Percentiles rank a stretch among this genome's conserved stretches.
Conservation (phyloP, 2,888 invertebrate species). For the Metalampra italica region DNA sequence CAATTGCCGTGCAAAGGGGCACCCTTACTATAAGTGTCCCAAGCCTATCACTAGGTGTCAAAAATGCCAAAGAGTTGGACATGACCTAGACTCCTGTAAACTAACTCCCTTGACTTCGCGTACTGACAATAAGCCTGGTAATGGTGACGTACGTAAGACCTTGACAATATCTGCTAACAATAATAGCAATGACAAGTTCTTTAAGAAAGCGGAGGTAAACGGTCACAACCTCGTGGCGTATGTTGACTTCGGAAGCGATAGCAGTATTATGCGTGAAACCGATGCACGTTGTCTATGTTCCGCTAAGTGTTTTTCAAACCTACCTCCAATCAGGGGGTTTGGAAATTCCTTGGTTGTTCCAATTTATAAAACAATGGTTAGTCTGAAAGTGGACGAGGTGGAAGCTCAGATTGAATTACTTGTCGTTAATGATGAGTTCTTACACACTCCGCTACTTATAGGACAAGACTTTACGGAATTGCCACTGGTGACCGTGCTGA, state of each 20-base stretch:
- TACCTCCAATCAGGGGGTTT: constrained; percentile 16
- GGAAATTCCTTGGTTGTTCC: constrained; percentile 13
- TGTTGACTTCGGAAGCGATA: constrained; percentile 18
- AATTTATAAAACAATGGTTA: constrained; percentile 8
- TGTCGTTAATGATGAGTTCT: constrained; percentile 7
- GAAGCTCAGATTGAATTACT: constrained; percentile 7
- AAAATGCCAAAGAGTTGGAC: constrained; percentile 10
- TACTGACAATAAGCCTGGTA: no score
- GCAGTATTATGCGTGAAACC: constrained; percentile 10
- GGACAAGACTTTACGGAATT: constrained; percentile 16
- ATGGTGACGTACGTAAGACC: constrained; percentile 4
- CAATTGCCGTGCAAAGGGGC: constrained; percentile 1
- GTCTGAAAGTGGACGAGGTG: constrained; percentile 13
- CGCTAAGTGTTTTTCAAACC: not conserved
- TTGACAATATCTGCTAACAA: constrained; percentile 2
- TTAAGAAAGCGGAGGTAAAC: constrained; percentile 8
- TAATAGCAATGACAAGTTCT: constrained; percentile 12
- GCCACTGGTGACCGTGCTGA: no score
- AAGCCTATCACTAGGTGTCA: constrained; percentile 5
- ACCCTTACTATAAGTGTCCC: constrained; percentile 7
- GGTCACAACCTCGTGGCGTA: constrained; percentile 7
- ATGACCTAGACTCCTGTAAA: constrained; percentile 4
- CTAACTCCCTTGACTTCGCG: not conserved
- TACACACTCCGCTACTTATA: constrained; percentile 5
- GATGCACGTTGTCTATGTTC: constrained; percentile 9